phyloP scores from a whole-genome alignment of 2,113 vertebrate genomes.

The Oplegnathus fasciatus region DNA sequence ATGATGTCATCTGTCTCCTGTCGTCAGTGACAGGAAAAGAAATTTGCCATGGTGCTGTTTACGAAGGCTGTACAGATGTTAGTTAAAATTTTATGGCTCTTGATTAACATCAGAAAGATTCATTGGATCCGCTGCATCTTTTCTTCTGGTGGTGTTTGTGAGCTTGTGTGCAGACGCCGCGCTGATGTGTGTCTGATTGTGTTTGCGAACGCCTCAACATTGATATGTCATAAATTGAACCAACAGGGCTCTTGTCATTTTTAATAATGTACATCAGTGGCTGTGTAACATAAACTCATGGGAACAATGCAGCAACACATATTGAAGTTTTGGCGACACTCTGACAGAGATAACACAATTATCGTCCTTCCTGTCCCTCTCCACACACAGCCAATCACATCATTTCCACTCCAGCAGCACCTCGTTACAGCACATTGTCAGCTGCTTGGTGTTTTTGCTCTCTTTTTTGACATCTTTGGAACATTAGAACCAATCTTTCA shows the following conservation, averaged over 20 bases:
- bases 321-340: slow-evolving; percentile 40
- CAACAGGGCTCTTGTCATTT: slow-evolving; percentile 71
- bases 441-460: neutral
- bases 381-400: slow-evolving; percentile 16
- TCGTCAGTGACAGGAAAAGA: slow-evolving; percentile 53
- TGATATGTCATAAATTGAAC: slow-evolving; percentile 62
- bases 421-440: slow-evolving; percentile 20
- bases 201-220: slow-evolving; percentile 43
- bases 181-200: slow-evolving; percentile 42
- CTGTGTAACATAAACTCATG: slow-evolving; percentile 17
- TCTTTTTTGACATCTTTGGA: slow-evolving; percentile 39
- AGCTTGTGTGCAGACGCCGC: neutral
- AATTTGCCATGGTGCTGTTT: slow-evolving; percentile 49
- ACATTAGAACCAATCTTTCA: slow-evolving; percentile 39
- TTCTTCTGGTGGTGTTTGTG: slow-evolving; percentile 3
- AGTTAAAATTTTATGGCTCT: slow-evolving; percentile 73
- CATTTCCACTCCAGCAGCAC: slow-evolving; percentile 46
- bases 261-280: slow-evolving; percentile 66
- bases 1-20: slow-evolving; percentile 70
- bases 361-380: slow-evolving; percentile 40
- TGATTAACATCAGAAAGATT: slow-evolving; percentile 62
- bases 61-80: slow-evolving; percentile 63
- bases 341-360: slow-evolving; percentile 53
- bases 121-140: slow-evolving; percentile 35
- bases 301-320: slow-evolving; percentile 26